phyloP scores from a whole-genome alignment of 64 coral and sea anemone species.

The Dendrophyllia cribrosa region DNA sequence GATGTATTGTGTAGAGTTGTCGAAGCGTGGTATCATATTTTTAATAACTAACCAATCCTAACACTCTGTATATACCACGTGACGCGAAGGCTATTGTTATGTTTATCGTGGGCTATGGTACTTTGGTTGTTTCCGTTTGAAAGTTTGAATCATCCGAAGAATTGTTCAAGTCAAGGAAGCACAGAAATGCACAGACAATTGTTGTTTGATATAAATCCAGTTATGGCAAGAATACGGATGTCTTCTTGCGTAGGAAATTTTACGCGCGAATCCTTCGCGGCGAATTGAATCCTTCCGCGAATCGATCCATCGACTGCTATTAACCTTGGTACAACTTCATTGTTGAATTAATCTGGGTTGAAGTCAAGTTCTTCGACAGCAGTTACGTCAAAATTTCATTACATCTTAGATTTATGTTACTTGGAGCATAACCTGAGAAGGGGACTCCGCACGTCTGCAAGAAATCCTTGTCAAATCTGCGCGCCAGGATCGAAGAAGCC shows the following conservation, averaged over 20 bases:
- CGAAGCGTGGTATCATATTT: not conserved
- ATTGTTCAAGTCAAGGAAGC: not conserved
- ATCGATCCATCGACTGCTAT: not conserved
- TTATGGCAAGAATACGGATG: not conserved
- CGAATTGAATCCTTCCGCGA: constrained; percentile 3
- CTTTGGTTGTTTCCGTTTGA: constrained; percentile 13
- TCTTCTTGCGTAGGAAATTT: not conserved
- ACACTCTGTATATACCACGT: constrained; percentile 17
- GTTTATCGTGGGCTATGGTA: not conserved
- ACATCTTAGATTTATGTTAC: not conserved
- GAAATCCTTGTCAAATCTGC: not conserved
- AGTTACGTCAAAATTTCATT: not conserved
- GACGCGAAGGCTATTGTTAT: not conserved
- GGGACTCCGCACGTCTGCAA: not conserved
- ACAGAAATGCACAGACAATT: not conserved
- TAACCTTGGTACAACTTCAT: not conserved
- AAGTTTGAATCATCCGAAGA: constrained; percentile 24
- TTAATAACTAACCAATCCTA: constrained; percentile 43
- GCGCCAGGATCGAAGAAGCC: not conserved
- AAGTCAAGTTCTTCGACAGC: not conserved
- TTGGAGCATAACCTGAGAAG: not conserved
- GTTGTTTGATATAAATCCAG: not conserved
- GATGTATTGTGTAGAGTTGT: not conserved
- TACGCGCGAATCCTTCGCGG: not conserved
- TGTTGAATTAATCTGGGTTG: not conserved